Conservation (phyloP, 2,797 vertebrate species). For the Manis pentadactyla region DNA sequence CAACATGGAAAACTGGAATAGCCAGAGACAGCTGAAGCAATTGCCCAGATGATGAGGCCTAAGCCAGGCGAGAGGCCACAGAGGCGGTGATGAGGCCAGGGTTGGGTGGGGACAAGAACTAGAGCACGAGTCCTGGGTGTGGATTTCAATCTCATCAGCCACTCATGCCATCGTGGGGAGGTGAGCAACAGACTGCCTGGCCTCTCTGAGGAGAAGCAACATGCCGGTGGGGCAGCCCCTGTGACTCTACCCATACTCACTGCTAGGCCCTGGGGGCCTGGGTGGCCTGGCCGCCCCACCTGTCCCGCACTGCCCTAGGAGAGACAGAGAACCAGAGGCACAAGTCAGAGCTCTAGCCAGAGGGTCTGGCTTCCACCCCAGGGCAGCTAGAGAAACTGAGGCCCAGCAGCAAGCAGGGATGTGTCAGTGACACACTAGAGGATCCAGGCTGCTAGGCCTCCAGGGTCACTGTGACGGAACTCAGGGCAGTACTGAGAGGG, state of each 20-base stretch:
- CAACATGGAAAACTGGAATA: neutral
- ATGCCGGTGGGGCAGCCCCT: accelerated
- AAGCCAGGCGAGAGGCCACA: neutral
- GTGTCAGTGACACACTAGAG: neutral
- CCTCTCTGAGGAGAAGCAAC: neutral
- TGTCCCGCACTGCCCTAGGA: slow-evolving; percentile 92
- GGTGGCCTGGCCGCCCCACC: slow-evolving; percentile 90
- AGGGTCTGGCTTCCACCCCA: neutral
- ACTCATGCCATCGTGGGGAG: neutral
- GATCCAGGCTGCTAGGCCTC: neutral
- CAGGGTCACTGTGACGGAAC: neutral
- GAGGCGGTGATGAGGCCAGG: neutral
- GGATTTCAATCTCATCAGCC: neutral
- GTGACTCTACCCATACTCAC: slow-evolving; percentile 87
- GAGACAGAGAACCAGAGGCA: slow-evolving; percentile 44
- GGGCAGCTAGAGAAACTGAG: neutral
- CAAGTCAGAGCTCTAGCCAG: neutral
- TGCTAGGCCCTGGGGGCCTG: slow-evolving; percentile 93
- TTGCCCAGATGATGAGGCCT: neutral
- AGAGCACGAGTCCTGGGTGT: neutral
- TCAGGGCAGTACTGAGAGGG: neutral
- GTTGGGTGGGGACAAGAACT: neutral
- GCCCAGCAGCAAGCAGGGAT: neutral
- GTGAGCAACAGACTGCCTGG: neutral
- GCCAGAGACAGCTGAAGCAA: neutral